phyloP scores from a whole-genome alignment of 1,140 invertebrate species.

The Pinna nobilis region DNA sequence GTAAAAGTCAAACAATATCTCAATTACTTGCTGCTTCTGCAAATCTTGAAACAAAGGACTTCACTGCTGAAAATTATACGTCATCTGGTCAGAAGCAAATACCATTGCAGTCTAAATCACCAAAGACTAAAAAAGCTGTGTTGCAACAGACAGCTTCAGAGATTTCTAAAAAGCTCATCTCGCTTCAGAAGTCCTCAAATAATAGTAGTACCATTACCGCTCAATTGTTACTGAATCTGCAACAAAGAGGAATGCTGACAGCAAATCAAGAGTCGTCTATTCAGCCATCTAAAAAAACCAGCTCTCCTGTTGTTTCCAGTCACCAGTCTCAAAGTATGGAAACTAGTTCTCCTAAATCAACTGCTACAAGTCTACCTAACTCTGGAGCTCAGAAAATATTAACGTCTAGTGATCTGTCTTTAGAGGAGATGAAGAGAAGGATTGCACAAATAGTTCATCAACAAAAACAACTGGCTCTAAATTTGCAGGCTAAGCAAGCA shows the following conservation, averaged over 20 bases:
- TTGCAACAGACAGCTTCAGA: slow-evolving; percentile 14
- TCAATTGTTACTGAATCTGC: slow-evolving; percentile 14
- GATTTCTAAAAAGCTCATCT: slow-evolving; percentile 7
- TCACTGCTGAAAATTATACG: too few species aligned
- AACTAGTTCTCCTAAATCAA: neutral
- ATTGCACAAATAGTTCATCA: slow-evolving; percentile 16
- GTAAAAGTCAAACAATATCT: neutral
- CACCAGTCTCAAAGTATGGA: too few species aligned
- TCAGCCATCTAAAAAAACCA: too few species aligned
- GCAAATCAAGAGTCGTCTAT: neutral
- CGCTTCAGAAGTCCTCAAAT: neutral
- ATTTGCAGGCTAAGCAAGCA: neutral
- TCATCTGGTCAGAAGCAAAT: neutral
- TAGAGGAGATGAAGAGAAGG: slow-evolving; percentile 21
- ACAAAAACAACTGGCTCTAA: slow-evolving; percentile 5
- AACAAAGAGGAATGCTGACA: neutral
- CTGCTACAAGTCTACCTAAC: neutral
- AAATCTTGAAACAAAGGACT: too few species aligned
- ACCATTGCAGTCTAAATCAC: neutral
- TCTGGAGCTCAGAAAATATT: neutral
- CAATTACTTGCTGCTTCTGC: too few species aligned
- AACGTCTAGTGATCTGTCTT: slow-evolving; percentile 11
- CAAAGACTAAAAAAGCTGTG: slow-evolving; percentile 1
- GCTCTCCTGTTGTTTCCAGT: neutral
- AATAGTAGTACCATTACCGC: neutral